Percentiles rank a stretch among this genome's conserved stretches.
Conservation (phyloP, 1,140 invertebrate genomes). For the Branchinecta lynchi region DNA sequence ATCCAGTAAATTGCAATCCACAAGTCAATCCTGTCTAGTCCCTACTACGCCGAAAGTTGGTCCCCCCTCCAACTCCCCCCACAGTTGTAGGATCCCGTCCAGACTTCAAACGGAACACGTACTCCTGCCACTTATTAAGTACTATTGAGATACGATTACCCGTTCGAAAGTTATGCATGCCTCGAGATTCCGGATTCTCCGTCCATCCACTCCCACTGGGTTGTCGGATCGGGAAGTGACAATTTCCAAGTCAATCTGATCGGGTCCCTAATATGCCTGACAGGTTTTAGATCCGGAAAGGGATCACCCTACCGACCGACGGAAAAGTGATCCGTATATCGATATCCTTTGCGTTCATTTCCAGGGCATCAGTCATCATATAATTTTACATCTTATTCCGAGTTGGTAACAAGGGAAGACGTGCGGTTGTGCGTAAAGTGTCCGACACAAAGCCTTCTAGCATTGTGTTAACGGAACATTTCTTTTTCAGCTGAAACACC, state of each 20-base stretch:
- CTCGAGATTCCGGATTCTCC: not conserved
- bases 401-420: not conserved
- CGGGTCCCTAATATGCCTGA: not conserved
- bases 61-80: not conserved
- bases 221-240: not conserved
- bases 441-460: not conserved
- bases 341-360: not conserved
- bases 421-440: not conserved
- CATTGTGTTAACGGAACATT: not conserved
- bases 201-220: not conserved
- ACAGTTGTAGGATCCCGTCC: not conserved
- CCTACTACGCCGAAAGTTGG: too few relatives aligned
- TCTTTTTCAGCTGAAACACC: constrained; percentile 61
- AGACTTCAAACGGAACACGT: not conserved
- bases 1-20: too few relatives aligned
- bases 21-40: too few relatives aligned
- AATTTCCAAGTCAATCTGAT: not conserved
- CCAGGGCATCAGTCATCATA: not conserved
- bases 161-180: not conserved
- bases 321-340: not conserved
- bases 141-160: not conserved
- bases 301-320: not conserved
- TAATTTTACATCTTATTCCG: not conserved
- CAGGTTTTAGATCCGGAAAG: not conserved
- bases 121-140: not conserved